Percentiles rank a stretch among this genome's conserved stretches.
Evolutionary conservation across 2,888 invertebrate species (phyloP).

Genomic region (Amphiduros pacificus): DNA sequence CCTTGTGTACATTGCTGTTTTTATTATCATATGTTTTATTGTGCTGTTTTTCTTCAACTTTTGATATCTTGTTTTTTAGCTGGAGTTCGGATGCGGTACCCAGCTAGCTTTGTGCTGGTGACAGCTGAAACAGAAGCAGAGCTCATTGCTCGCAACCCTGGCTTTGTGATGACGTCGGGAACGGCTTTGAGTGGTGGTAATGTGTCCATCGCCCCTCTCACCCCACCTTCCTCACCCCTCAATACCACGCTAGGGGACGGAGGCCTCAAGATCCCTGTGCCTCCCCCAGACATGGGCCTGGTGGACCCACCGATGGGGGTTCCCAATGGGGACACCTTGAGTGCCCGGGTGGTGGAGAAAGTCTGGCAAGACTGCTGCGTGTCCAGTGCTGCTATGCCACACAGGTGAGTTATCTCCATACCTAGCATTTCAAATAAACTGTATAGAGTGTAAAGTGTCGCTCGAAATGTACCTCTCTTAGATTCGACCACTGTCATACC

Average conservation of each 20-base stretch:
- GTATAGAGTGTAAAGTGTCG: too few relatives aligned
- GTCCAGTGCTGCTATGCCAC: background rate
- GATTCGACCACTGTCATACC: too few relatives aligned
- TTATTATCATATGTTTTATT: too few relatives aligned
- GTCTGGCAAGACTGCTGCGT: constrained; percentile 75
- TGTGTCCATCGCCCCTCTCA: constrained; percentile 35
- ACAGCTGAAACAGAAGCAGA: constrained; percentile 50
- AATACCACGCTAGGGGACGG: constrained; percentile 35
- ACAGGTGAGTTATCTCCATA: constrained; percentile 3
- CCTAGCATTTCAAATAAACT: too few relatives aligned
- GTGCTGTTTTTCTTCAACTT: too few relatives aligned
- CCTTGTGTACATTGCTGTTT: too few relatives aligned
- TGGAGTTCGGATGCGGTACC: constrained; percentile 93
- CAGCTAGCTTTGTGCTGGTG: constrained; percentile 87
- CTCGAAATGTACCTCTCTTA: too few relatives aligned
- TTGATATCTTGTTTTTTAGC: constrained; percentile 66
- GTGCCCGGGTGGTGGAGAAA: constrained; percentile 39
- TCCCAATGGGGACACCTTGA: constrained; percentile 25
- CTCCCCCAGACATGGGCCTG: constrained; percentile 5
- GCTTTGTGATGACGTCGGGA: background rate
- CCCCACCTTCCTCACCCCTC: constrained; percentile 51
- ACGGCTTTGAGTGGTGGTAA: background rate
- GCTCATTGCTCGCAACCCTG: constrained; percentile 5
- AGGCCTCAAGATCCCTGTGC: constrained; percentile 32
- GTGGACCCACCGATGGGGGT: background rate